A percentile compares a stretch with the other conserved stretches of the same genome.
phyloP scores from a whole-genome alignment of 2,113 vertebrate species.

The Elaphurus davidianus region DNA sequence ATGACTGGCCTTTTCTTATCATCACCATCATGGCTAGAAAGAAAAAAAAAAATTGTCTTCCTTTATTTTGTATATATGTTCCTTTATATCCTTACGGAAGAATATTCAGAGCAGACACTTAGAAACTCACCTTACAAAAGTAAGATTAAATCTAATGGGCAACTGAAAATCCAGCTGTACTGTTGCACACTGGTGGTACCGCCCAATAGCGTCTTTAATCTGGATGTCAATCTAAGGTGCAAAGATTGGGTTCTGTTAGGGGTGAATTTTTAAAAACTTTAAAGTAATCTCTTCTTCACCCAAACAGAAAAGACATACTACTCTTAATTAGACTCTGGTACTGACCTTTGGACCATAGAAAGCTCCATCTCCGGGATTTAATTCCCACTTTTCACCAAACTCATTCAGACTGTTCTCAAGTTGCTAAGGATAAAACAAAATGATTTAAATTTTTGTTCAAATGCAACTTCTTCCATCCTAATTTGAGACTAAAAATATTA shows the following conservation, averaged over 20 bases:
- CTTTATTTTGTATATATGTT: not conserved
- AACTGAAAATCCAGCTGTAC: conserved; percentile 98
- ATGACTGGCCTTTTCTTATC: conserved; percentile 97
- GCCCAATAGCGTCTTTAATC: conserved; percentile 98
- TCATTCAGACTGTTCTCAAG: conserved; percentile 97
- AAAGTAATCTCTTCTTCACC: not conserved
- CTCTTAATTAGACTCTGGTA: not conserved
- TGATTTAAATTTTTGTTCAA: not conserved
- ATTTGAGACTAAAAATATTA: not conserved
- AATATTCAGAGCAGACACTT: not conserved
- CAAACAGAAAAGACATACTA: not conserved
- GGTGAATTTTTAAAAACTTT: not conserved
- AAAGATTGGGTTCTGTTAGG: not conserved
- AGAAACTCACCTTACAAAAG: conserved; percentile 89
- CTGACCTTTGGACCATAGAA: conserved; percentile 99
- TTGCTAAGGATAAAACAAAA: conserved; percentile 86
- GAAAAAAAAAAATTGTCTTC: conserved; percentile 20
- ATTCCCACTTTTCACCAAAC: conserved; percentile 96
- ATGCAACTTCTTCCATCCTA: not conserved
- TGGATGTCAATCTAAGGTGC: conserved; percentile 94
- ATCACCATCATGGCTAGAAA: conserved; percentile 91
- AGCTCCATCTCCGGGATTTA: conserved; percentile 97
- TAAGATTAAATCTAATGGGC: conserved; percentile 95
- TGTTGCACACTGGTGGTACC: conserved; percentile 98
- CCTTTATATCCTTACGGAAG: not conserved